These are phyloP conservation scores for Pammene aurita DNA, from an alignment of 2,888 invertebrate genomes.

Conservation along the genomic window DNA sequence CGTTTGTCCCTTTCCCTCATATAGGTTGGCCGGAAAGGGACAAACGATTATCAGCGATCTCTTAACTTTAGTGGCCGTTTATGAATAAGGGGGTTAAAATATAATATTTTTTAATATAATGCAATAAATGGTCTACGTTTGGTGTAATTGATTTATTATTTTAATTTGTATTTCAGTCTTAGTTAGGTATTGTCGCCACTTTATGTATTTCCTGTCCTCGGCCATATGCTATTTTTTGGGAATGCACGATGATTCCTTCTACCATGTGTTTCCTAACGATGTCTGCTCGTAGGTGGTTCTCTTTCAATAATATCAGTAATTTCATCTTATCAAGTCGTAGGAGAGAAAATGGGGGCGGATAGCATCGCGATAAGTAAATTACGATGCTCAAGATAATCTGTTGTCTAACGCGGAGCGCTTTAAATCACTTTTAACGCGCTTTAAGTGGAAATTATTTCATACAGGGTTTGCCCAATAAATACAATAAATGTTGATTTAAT, in stretches of 20 bases:
- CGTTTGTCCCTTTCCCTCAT: too few relatives aligned
- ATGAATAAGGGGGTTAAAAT: too few relatives aligned
- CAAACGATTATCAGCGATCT: too few relatives aligned
- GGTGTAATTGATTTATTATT: too few relatives aligned
- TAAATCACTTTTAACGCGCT: constrained; percentile 47
- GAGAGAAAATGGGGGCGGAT: constrained; percentile 61
- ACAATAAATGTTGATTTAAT: background rate
- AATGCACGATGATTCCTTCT: background rate
- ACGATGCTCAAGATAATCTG: constrained; percentile 46
- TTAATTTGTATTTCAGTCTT: too few relatives aligned
- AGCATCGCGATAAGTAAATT: constrained; percentile 57
- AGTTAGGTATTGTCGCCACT: too few relatives aligned
- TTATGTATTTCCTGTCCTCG: too few relatives aligned
- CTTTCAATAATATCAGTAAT: constrained; percentile 69
- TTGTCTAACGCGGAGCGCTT: constrained; percentile 46
- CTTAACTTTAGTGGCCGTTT: too few relatives aligned
- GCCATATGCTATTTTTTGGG: background rate
- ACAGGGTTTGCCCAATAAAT: background rate
- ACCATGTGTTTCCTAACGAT: constrained; percentile 45
- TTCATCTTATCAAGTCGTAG: constrained; percentile 64
- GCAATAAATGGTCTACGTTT: too few relatives aligned
- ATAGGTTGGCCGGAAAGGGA: too few relatives aligned
- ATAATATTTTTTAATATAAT: too few relatives aligned
- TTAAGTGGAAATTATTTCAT: constrained; percentile 34
- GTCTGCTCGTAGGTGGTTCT: constrained; percentile 60